Percentiles rank a stretch among this genome's conserved stretches.
These are phyloP conservation scores for Procavia capensis DNA, from an alignment of 2,113 vertebrate species.

Conservation along the genomic window DNA sequence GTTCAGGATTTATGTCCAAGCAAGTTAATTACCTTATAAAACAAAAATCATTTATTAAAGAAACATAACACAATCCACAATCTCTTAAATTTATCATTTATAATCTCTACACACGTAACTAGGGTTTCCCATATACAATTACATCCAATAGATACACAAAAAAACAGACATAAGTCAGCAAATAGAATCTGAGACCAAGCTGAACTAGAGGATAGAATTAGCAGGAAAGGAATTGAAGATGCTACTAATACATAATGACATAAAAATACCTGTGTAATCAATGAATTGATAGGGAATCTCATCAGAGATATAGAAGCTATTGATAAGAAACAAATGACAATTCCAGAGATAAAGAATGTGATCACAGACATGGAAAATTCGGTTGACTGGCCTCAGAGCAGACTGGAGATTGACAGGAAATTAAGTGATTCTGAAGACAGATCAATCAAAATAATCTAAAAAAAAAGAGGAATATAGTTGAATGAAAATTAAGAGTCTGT, in stretches of 20 bases:
- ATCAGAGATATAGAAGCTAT: not conserved
- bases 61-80: not conserved
- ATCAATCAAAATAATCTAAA: not conserved
- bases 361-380: not conserved
- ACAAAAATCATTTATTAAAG: not conserved
- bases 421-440: not conserved
- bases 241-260: not conserved
- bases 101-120: too few relatives aligned
- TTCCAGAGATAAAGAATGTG: not conserved
- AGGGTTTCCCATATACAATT: not conserved
- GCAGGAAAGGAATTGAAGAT: not conserved
- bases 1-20: not conserved
- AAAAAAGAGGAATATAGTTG: not conserved
- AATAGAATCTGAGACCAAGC: not conserved
- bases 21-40: not conserved
- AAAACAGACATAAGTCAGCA: not conserved
- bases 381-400: not conserved
- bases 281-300: not conserved
- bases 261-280: not conserved
- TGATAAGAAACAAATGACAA: not conserved
- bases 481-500: not conserved
- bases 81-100: not conserved
- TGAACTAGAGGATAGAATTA: not conserved
- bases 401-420: not conserved
- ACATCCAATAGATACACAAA: not conserved